A percentile compares a stretch with the other conserved stretches of the same genome.
These are phyloP conservation scores for Melanotaenia boesemani DNA, from an alignment of 2,797 vertebrate genomes.

Conservation along the genomic window DNA sequence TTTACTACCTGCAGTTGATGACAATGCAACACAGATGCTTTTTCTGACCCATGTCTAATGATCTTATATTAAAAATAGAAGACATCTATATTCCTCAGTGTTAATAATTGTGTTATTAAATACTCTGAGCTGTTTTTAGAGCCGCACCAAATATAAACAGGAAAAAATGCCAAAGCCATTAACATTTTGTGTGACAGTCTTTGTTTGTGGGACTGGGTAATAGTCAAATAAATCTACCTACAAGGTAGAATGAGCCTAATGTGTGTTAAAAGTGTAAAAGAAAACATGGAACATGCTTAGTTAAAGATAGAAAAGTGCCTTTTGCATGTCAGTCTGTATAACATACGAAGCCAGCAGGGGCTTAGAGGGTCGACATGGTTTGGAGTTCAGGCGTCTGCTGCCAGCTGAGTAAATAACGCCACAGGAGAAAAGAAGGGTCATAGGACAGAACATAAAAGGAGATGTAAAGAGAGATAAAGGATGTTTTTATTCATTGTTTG, in stretches of 20 bases:
- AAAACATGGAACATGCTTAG: slow-evolving; percentile 58
- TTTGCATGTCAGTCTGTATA: slow-evolving; percentile 49
- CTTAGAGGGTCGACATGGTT: slow-evolving; percentile 32
- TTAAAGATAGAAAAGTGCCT: slow-evolving; percentile 29
- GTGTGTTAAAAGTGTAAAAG: slow-evolving; percentile 62
- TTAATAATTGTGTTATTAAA: slow-evolving; percentile 43
- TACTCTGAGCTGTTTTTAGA: slow-evolving; percentile 32
- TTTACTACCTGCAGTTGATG: slow-evolving; percentile 62
- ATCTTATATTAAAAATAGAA: slow-evolving; percentile 29
- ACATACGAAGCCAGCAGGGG: slow-evolving; percentile 51
- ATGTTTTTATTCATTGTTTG: slow-evolving; percentile 52
- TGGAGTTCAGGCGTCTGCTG: slow-evolving; percentile 37
- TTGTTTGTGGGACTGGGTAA: not conserved
- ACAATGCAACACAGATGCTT: slow-evolving; percentile 65
- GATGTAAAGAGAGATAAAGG: slow-evolving; percentile 53
- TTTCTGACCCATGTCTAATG: slow-evolving; percentile 36
- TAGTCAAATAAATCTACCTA: not conserved
- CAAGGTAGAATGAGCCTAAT: slow-evolving; percentile 38
- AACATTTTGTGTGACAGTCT: slow-evolving; percentile 2
- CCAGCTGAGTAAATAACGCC: slow-evolving; percentile 83
- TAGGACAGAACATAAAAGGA: slow-evolving; percentile 36
- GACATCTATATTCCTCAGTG: slow-evolving; percentile 26
- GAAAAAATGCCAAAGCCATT: slow-evolving; percentile 20
- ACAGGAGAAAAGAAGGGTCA: slow-evolving; percentile 57
- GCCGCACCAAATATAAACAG: slow-evolving; percentile 36